phyloP scores from a whole-genome alignment of 2,113 vertebrate species.

The Actenoides lindsayi region DNA sequence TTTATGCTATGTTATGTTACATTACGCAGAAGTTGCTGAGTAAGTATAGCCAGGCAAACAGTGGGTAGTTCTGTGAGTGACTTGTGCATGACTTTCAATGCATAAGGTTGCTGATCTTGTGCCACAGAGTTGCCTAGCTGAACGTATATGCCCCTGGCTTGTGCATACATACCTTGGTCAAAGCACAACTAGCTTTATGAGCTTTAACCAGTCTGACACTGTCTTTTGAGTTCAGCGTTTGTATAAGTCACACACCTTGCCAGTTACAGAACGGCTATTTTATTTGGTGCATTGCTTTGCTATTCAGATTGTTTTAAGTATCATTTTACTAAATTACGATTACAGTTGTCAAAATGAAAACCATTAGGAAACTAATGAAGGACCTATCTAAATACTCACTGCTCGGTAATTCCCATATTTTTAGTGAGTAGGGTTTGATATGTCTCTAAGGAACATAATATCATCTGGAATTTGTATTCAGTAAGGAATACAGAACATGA shows the following conservation, averaged over 20 bases:
- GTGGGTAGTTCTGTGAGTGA: not conserved
- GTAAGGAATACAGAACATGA: not conserved
- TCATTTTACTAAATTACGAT: not conserved
- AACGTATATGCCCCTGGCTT: not conserved
- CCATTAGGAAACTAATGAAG: not conserved
- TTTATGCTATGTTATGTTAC: not conserved
- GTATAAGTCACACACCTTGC: not conserved
- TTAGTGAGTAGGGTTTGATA: not conserved
- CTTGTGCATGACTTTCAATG: not conserved
- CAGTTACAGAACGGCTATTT: not conserved
- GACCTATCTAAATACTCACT: not conserved
- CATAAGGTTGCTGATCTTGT: not conserved
- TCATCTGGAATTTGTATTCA: not conserved
- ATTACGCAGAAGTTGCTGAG: not conserved
- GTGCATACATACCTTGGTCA: not conserved
- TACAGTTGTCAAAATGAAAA: not conserved
- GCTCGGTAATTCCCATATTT: not conserved
- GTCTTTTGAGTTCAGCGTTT: not conserved
- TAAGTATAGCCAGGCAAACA: not conserved
- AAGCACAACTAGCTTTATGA: not conserved
- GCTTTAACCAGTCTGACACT: not conserved
- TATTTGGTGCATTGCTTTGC: not conserved
- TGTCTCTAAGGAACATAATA: not conserved
- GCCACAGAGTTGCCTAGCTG: not conserved
- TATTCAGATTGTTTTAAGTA: not conserved